phyloP scores from a whole-genome alignment of 1,140 invertebrate genomes.

The Chymomyza costata region DNA sequence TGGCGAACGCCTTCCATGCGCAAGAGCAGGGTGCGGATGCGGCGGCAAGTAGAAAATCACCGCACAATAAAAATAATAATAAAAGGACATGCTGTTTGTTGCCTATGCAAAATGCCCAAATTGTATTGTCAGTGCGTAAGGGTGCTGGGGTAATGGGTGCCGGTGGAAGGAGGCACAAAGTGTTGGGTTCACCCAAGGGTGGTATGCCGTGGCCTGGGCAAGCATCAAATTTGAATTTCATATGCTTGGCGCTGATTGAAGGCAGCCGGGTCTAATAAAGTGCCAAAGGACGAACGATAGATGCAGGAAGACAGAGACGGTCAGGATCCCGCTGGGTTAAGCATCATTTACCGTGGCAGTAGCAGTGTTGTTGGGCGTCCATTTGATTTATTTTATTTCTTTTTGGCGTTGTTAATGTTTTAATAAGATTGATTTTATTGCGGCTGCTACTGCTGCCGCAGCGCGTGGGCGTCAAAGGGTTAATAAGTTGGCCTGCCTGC shows the following conservation, averaged over 20 bases:
- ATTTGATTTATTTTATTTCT: slow-evolving; percentile 71
- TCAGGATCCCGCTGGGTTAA: slow-evolving; percentile 51
- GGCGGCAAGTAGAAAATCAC: slow-evolving; percentile 53
- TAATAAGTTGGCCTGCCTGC: slow-evolving; percentile 59
- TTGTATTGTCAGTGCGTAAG: slow-evolving; percentile 34
- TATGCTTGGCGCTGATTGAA: slow-evolving; percentile 66
- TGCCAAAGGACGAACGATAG: slow-evolving; percentile 5
- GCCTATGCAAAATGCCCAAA: slow-evolving; percentile 43
- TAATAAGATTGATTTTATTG: slow-evolving; percentile 74
- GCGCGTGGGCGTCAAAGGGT: slow-evolving; percentile 51
- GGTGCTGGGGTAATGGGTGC: slow-evolving; percentile 21
- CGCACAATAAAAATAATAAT: slow-evolving; percentile 75
- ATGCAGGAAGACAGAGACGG: not conserved
- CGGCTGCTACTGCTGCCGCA: slow-evolving; percentile 27
- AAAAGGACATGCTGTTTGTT: slow-evolving; percentile 56
- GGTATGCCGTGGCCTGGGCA: not conserved
- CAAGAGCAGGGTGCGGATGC: slow-evolving; percentile 15
- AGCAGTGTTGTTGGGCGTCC: slow-evolving; percentile 12
- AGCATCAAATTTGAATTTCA: slow-evolving; percentile 70
- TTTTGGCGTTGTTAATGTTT: slow-evolving; percentile 67
- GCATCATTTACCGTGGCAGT: slow-evolving; percentile 37
- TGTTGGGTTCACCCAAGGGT: not conserved
- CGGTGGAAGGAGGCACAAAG: too few relatives aligned
- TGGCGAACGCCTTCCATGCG: slow-evolving; percentile 2
- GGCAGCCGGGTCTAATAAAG: slow-evolving; percentile 66